A percentile compares a stretch with the other conserved stretches of the same genome.
Evolutionary conservation across 2,888 invertebrate species (phyloP).

Genomic region (Sipha maydis): DNA sequence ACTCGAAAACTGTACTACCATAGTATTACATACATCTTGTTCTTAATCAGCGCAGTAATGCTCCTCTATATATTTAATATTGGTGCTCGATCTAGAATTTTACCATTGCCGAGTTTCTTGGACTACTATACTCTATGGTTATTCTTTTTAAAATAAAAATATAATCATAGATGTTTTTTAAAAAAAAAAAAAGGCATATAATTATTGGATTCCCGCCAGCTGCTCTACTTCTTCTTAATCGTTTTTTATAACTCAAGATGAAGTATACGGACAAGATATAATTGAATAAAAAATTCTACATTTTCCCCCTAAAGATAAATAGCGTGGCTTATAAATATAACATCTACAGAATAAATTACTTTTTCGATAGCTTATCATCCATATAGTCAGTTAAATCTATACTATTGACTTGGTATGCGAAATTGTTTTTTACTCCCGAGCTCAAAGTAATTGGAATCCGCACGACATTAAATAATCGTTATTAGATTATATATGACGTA

Average conservation of each 20-base stretch:
- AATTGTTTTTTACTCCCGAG: too few species aligned
- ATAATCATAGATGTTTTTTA: neutral
- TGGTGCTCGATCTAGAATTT: neutral
- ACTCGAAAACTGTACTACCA: too few species aligned
- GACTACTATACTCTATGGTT: neutral
- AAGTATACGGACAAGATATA: neutral
- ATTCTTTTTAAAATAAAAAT: neutral
- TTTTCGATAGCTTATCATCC: neutral
- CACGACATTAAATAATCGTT: too few species aligned
- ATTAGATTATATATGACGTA: too few species aligned
- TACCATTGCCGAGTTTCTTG: neutral
- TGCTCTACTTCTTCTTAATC: neutral
- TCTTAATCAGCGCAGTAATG: too few species aligned
- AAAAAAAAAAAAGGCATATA: neutral
- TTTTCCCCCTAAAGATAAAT: constrained; percentile 14
- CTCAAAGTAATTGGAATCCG: too few species aligned
- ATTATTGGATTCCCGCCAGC: constrained; percentile 11
- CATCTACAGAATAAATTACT: neutral
- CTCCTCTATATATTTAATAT: neutral
- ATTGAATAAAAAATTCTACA: neutral
- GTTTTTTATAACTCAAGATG: neutral
- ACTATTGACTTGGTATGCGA: too few species aligned
- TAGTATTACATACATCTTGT: too few species aligned
- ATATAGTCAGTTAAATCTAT: too few species aligned
- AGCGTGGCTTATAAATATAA: neutral